Evolutionary conservation across 2,888 invertebrate genomes (phyloP).

Genomic region (Caenorhabditis sinica): DNA sequence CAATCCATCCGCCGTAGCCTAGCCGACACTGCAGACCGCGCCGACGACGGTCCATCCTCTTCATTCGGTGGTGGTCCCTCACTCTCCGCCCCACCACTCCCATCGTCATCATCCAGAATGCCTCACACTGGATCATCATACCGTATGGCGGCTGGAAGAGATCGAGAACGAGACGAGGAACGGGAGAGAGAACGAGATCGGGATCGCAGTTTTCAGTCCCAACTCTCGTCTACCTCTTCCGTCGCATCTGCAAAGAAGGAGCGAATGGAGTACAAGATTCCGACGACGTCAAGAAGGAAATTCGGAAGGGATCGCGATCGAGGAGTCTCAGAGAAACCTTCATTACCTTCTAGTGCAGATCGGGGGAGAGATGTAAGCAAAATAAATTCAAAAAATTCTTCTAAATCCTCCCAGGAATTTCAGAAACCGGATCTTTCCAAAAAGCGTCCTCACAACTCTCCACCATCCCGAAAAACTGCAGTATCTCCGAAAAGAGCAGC

Average conservation of each 20-base stretch:
- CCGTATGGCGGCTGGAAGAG: slow-evolving; percentile 63
- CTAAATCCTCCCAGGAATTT: neutral
- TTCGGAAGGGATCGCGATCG: slow-evolving; percentile 53
- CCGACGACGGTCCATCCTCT: slow-evolving; percentile 5
- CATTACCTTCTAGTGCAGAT: neutral
- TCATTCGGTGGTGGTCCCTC: slow-evolving; percentile 35
- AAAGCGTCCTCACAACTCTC: slow-evolving; percentile 23
- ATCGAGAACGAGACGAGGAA: slow-evolving; percentile 50
- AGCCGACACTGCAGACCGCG: slow-evolving; percentile 62
- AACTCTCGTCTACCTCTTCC: neutral
- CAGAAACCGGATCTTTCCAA: slow-evolving; percentile 18
- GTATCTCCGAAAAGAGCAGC: slow-evolving; percentile 34
- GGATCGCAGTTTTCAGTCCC: neutral
- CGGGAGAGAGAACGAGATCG: slow-evolving; percentile 33
- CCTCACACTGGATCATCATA: neutral
- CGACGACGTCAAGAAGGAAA: slow-evolving; percentile 50
- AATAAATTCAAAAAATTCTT: too few relatives aligned
- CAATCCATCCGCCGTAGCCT: slow-evolving; percentile 72
- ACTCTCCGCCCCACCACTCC: slow-evolving; percentile 35
- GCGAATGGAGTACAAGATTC: slow-evolving; percentile 64
- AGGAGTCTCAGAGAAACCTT: neutral
- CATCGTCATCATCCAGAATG: slow-evolving; percentile 6
- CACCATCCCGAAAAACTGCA: slow-evolving; percentile 43
- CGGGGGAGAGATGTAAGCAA: slow-evolving; percentile 26
- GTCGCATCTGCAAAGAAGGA: slow-evolving; percentile 45